Evolutionary conservation across 2,797 vertebrate genomes (phyloP), one percentile per base, ranked within the genome.

Genomic region (Coregonus ussuriensis): DNA sequence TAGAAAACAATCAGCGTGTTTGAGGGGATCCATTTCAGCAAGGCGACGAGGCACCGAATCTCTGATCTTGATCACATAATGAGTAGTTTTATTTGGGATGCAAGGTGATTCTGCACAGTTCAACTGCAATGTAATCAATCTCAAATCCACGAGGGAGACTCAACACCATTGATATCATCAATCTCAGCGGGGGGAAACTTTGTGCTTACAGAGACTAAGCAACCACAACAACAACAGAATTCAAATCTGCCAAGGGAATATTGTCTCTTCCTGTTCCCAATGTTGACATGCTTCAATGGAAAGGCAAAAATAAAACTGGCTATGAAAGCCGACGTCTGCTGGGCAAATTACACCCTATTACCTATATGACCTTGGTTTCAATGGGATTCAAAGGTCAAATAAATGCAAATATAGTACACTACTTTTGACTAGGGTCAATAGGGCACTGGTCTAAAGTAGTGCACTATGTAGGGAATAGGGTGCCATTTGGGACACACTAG

Each of bases 1-100:
- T 99, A 59, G 81, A 71, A 53, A 76, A 86, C 81, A 5, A 91
- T 80, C 78, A 0, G 0, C 4, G 3, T 21, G 21, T 9, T 25
- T 62, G n/a, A 54, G 21, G n/a, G 56, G 6, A 77, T 51, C 5
- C 59, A 56, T 52, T 66, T 76, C 77, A 70, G 71, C 56, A 62
- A 21, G 2, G 6, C 15, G 7, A 4, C 25, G 7, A 14, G 18
- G 4, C 6, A 0, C 0, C 5, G 59, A 63, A 63, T 25, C 9
- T 2, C 59, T 9, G 9, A 3, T 25, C 11, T 29, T n/a, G 6
- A n/a, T 62, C 56, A 62, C n/a, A 18, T 18, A 18, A 52, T 14
- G 51, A 52, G 6, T 16, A 16, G 18, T 56, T n/a, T n/a, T 56
- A 13, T 47, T 47, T 47, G 11, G 41, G 11, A 47, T 47, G 41